A percentile compares a stretch with the other conserved stretches of the same genome.
Conservation (phyloP, 53 echinoderm and acorn worm genomes). For the Echinometra lucunter region DNA sequence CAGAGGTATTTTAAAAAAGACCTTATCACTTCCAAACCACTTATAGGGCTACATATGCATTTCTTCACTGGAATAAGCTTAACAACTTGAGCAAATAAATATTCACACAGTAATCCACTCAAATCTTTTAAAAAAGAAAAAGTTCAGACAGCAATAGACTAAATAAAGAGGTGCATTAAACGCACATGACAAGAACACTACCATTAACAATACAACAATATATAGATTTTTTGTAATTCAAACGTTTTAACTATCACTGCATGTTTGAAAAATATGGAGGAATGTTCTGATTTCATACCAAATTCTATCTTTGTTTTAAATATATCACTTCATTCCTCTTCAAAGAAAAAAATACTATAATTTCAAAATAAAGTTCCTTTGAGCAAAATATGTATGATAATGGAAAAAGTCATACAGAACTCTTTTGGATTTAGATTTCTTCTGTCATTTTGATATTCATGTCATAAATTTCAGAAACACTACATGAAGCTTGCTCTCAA, state of each 20-base stretch:
- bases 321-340: neutral
- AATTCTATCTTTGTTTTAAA: neutral
- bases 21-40: neutral
- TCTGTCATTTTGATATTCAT: neutral
- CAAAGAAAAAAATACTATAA: neutral
- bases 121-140: neutral
- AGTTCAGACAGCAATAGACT: neutral
- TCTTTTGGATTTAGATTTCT: neutral
- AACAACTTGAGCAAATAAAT: neutral
- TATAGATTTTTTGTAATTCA: neutral
- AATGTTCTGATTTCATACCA: neutral
- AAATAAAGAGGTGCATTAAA: conserved; percentile 23
- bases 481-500: neutral
- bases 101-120: neutral
- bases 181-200: conserved; percentile 3
- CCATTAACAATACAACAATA: neutral
- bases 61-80: neutral
- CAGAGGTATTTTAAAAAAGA: neutral
- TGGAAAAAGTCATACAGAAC: neutral
- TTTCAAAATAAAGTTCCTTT: neutral
- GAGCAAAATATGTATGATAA: neutral
- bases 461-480: neutral
- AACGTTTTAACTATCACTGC: neutral
- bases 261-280: neutral
- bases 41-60: neutral